Base-by-base conservation (phyloP, 2,888 invertebrate species). In the Tricholauxania praeusta region DNA sequence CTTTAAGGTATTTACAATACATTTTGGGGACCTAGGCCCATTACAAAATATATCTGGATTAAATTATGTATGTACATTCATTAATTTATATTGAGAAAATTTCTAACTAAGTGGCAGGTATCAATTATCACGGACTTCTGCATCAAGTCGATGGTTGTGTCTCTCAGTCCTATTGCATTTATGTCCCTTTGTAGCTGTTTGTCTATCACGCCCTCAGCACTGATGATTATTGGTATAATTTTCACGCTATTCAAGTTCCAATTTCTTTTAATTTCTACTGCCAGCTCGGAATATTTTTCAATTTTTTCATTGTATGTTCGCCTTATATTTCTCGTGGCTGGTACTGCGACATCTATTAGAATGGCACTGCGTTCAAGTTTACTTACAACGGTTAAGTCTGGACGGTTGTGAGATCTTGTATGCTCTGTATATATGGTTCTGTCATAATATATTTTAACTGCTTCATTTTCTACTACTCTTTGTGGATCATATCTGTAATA, bases 11-110 rank as follows among this genome's bases (percentile, higher is more conserved):
- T n/a, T n/a, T n/a, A 59, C 12, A 59, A 57, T 59, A 72, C 47
- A 65, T 72, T 72, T 72, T 72, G 66, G 72, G 15, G 52, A 59
- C 72, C 72, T 72, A 65, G 59, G 57, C 51, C 48, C 48, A 71
- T 28, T 32, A 64, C 63, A 71, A 59, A 55, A 72, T 72, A 59
- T 72, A 49, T 72, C 51, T 48, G n/a, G n/a, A n/a, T n/a, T n/a
- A n/a, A n/a, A 32, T 32, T 7, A 32, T 32, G 32, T 5, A 32
- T 32, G 32, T n/a, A n/a, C n/a, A n/a, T n/a, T n/a, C n/a, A n/a
- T n/a, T n/a, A n/a, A n/a, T n/a, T n/a, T n/a, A n/a, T n/a, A n/a
- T n/a, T n/a, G n/a, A n/a, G n/a, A n/a, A n/a, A n/a, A n/a, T n/a
- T n/a, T n/a, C n/a, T n/a, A n/a, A n/a, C n/a, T n/a, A n/a, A n/a